Base-by-base conservation (phyloP, 2,888 invertebrate genomes). In the Seira sanloemensis region DNA sequence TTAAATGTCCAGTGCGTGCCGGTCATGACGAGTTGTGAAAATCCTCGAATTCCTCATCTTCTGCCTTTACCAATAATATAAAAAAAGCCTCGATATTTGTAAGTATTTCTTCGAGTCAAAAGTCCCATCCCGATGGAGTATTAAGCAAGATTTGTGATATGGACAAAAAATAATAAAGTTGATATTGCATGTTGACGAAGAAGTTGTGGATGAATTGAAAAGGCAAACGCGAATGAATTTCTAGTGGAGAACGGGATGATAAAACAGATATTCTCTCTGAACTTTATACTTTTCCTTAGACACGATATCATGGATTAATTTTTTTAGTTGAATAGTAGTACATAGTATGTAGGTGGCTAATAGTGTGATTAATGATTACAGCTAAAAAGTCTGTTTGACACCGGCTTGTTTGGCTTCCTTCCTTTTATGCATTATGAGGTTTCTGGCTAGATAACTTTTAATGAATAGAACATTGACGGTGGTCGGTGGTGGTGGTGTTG, bases 1-100 rank as follows among this genome's bases (percentile, higher is more conserved):
- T 71, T 78, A 26, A 54, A 68, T 69, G 78, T 65, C 78, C 78
- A 71, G 78, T 78, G 62, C 65, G 21, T 68, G 78, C 78, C 78
- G 71, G 78, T 78, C 18, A 24, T 25, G 77, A 58, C 67, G 25
- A 77, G 68, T 54, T 77, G 76, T 37, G n/a, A 37, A 37, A 37
- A 37, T 37, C 37, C 37, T 37, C 37, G 37, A 37, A n/a, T 37
- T 37, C 37, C 12, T 37, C 12, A 7, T 37, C 37, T 37, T 37
- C 37, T 12, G 12, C 37, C 12, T 37, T 7, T 4, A 7, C 37
- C 37, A 12, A 65, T 74, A 27, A 66, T 50, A n/a, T n/a, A 58
- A 58, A 12, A 18, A 58, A 66, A 66, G 66, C 2, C 7, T 4
- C 9, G 23, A 16, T 2, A 7, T 2, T 66, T 9, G 23, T 9